Conservation (phyloP, 2,113 vertebrate species). For the Felis chaus region DNA sequence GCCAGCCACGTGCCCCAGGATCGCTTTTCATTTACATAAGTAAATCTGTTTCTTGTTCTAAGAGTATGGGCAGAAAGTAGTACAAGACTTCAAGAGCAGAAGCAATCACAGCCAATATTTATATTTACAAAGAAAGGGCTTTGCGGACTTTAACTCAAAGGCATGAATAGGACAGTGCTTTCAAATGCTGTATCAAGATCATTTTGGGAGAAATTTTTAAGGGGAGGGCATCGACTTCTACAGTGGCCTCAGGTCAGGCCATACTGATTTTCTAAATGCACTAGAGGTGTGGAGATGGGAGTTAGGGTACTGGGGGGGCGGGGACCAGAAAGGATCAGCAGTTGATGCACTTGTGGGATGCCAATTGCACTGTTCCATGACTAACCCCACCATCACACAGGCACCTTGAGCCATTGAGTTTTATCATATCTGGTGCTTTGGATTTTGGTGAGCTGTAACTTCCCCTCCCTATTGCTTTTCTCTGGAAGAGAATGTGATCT, state of each 20-base stretch:
- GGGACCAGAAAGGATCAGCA: too few species aligned
- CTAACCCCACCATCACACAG: not conserved
- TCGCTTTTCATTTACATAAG: not conserved
- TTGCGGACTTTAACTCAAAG: not conserved
- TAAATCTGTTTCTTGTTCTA: not conserved
- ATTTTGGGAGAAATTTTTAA: not conserved
- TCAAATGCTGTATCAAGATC: not conserved
- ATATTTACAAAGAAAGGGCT: not conserved
- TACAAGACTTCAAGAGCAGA: not conserved
- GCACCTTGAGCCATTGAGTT: not conserved
- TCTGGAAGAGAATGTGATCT: not conserved
- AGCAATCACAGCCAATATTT: not conserved
- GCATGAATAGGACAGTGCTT: not conserved
- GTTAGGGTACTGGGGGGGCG: not conserved
- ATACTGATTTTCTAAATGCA: not conserved
- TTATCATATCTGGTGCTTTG: not conserved
- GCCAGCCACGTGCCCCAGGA: not conserved
- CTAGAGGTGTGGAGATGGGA: not conserved
- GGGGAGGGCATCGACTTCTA: not conserved
- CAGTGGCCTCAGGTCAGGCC: not conserved
- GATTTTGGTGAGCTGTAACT: not conserved
- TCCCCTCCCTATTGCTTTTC: not conserved
- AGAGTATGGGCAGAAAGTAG: not conserved
- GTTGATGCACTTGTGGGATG: not conserved
- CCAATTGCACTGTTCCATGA: too few species aligned